Evolutionary conservation across 2,888 invertebrate genomes (phyloP), one percentile per base, ranked within the genome.

Genomic region (Lagria hirta): DNA sequence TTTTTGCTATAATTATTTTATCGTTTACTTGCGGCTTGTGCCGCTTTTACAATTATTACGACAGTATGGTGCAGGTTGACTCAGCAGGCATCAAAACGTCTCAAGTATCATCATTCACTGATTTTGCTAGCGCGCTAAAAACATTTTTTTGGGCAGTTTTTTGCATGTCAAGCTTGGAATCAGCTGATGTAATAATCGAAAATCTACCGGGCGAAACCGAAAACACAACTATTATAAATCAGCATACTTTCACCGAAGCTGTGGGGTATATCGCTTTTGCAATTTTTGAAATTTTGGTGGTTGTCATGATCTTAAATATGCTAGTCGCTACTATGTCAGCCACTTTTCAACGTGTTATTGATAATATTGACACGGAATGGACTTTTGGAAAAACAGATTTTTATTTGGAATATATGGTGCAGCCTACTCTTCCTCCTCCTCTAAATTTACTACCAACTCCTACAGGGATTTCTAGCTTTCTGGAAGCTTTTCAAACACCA

Each of bases 281-380:
- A 13, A 71, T 80, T 46, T 87, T 83, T 65, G 83, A 84, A 70
- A 80, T 86, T 18, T 76, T 86, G 57, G 80, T 81, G 38, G 84
- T 85, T 41, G 79, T 86, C 52, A 80, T 87, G 49, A 78, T 86
- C 20, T 70, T 87, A 50, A 88, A 87, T 67, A 87, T 87, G 87
- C 69, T 83, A 44, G 84, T 86, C 58, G 87, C 86, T n/a, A 85
- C 86, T 11, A 86, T 87, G 84, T 82, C 85, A 1, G 83, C 84
- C 53, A 84, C 86, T 0, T 85, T 84, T 60, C 83, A 84, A 65
- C 77, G 80, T 55, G 82, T 87, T 23, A 78, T 75, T 10, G 80
- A 82, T 51, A 83, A 83, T 59, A 76, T 81, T 26, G 82, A 83
- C 53, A 79, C 82, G 2, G 87, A 87, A 60, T 88, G 87, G 87